Conservation (phyloP, 2,888 invertebrate genomes). For the Lepeophtheirus nordmannii region DNA sequence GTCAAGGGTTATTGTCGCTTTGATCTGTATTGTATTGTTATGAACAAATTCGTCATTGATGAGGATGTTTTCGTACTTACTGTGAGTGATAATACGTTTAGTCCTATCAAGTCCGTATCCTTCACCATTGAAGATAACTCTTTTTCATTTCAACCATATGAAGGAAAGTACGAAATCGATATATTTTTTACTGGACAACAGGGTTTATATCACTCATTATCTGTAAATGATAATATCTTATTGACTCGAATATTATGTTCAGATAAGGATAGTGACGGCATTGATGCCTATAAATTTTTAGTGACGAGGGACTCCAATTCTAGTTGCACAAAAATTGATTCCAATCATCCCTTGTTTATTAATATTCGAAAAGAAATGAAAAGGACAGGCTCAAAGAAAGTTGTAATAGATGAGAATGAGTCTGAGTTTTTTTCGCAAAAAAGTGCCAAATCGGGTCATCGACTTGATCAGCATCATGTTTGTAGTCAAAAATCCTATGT, state of each 20-base stretch:
- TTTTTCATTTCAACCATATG: not conserved
- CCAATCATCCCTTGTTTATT: not conserved
- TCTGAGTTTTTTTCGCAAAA: not conserved
- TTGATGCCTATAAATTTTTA: not conserved
- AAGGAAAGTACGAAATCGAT: not conserved
- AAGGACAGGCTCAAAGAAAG: not conserved
- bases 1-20: conserved; percentile 1
- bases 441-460: not conserved
- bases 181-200: not conserved
- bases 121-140: not conserved
- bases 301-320: not conserved
- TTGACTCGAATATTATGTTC: not conserved
- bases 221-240: not conserved
- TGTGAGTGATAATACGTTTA: not conserved
- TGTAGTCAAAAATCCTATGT: not conserved
- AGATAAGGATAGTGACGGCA: not conserved
- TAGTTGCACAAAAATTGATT: not conserved
- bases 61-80: not conserved
- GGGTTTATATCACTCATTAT: not conserved
- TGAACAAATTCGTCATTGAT: not conserved
- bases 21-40: not conserved
- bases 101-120: not conserved
- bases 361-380: not conserved
- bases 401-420: not conserved
- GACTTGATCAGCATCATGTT: not conserved